Evolutionary conservation across 1,140 invertebrate genomes (phyloP).

Genomic region (Condylostylus longicornis): DNA sequence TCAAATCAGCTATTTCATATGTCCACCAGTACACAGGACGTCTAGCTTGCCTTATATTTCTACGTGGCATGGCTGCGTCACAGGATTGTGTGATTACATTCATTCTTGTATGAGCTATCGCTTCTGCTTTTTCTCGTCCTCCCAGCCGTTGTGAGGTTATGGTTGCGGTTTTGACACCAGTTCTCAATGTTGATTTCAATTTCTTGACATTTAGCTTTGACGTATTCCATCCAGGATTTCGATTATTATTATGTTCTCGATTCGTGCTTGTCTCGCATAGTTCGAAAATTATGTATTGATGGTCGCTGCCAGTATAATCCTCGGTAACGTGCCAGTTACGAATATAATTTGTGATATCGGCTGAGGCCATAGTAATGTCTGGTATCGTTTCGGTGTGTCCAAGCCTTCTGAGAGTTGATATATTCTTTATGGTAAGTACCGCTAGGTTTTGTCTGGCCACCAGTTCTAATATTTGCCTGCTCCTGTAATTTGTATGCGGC

Average conservation of each 20-base stretch:
- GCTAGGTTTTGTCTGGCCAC: constrained; percentile 7
- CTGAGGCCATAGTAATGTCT: constrained; percentile 2
- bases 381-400: background rate
- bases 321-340: constrained; percentile 1
- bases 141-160: no score
- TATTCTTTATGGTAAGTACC: constrained; percentile 5
- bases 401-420: background rate
- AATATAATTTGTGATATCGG: background rate
- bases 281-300: constrained; percentile 1
- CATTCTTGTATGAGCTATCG: no score
- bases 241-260: no score
- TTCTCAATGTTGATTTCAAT: no score
- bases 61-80: constrained; percentile 3
- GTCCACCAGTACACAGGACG: no score
- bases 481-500: constrained; percentile 7
- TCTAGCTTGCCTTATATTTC: no score
- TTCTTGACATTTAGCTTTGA: no score
- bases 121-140: no score
- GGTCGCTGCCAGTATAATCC: constrained; percentile 4
- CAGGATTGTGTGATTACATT: no score
- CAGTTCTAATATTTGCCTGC: constrained; percentile 10
- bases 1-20: no score
- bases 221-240: background rate
- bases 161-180: no score
- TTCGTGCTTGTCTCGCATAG: background rate